Evolutionary conservation across 2,888 invertebrate species (phyloP).

Genomic region (Ceramica pisi): DNA sequence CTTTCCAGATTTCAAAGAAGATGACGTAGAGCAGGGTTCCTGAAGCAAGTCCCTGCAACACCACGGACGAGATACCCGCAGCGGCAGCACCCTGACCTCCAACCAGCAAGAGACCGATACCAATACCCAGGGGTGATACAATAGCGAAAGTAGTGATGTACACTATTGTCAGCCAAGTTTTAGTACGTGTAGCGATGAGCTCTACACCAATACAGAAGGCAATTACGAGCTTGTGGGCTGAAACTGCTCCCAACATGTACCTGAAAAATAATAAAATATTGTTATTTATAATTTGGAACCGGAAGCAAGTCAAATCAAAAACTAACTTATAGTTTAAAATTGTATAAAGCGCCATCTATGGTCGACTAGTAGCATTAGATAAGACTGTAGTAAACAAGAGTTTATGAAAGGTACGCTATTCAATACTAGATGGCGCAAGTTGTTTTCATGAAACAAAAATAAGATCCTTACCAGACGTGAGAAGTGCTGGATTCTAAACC

Average conservation of each 20-base stretch:
- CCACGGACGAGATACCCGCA: constrained; percentile 92
- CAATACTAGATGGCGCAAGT: constrained; percentile 58
- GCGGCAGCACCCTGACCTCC: constrained; percentile 91
- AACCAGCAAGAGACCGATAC: constrained; percentile 93
- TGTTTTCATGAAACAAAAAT: background rate
- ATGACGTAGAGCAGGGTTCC: constrained; percentile 98
- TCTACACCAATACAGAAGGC: constrained; percentile 97
- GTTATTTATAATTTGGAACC: background rate
- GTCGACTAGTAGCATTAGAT: constrained; percentile 37
- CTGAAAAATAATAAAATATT: constrained; percentile 73
- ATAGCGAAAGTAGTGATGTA: constrained; percentile 95
- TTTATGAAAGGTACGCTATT: constrained; percentile 60
- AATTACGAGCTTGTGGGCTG: constrained; percentile 96
- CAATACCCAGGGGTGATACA: constrained; percentile 95
- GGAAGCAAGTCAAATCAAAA: background rate
- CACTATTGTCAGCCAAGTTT: constrained; percentile 90
- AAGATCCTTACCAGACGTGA: constrained; percentile 81
- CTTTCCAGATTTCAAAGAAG: constrained; percentile 97
- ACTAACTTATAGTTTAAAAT: background rate
- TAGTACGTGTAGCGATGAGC: constrained; percentile 93
- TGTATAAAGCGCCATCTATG: constrained; percentile 69
- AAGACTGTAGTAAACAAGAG: background rate
- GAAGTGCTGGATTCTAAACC: constrained; percentile 92
- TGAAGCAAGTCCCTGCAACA: constrained; percentile 96
- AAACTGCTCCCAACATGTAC: constrained; percentile 96